These are phyloP conservation scores for Reticulitermes lucifugus DNA, from an alignment of 2,888 invertebrate species.

Conservation along the genomic window DNA sequence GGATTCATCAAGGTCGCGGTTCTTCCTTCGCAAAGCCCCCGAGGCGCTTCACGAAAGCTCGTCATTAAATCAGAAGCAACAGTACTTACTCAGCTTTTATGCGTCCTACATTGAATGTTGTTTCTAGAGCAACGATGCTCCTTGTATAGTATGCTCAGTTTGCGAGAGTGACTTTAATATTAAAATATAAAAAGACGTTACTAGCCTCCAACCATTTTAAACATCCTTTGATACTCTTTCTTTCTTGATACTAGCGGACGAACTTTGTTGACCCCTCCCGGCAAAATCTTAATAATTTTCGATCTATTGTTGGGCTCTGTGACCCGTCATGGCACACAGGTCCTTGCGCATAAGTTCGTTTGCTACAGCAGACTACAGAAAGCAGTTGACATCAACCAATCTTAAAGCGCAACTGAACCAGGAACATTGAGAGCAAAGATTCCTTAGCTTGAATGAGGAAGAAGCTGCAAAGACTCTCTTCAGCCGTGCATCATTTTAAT, in stretches of 20 bases:
- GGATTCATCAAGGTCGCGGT: constrained; percentile 5
- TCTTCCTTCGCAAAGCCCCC: not conserved
- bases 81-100: not conserved
- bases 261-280: not conserved
- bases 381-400: not conserved
- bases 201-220: not conserved
- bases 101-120: constrained; percentile 16
- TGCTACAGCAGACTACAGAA: not conserved
- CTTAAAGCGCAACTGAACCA: not conserved
- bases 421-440: not conserved
- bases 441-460: not conserved
- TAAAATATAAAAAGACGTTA: constrained; percentile 13
- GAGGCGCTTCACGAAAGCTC: not conserved
- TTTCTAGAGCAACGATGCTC: not conserved
- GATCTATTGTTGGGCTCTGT: not conserved
- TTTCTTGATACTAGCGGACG: not conserved
- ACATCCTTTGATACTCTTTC: not conserved
- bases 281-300: not conserved
- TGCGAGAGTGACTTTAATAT: not conserved
- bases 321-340: not conserved
- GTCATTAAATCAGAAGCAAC: not conserved
- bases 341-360: not conserved
- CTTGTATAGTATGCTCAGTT: not conserved
- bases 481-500: constrained; percentile 12
- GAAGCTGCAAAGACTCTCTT: not conserved